Evolutionary conservation across 2,797 vertebrate species (phyloP), one percentile per base, ranked within the genome.

Genomic region (Chromis chromis): DNA sequence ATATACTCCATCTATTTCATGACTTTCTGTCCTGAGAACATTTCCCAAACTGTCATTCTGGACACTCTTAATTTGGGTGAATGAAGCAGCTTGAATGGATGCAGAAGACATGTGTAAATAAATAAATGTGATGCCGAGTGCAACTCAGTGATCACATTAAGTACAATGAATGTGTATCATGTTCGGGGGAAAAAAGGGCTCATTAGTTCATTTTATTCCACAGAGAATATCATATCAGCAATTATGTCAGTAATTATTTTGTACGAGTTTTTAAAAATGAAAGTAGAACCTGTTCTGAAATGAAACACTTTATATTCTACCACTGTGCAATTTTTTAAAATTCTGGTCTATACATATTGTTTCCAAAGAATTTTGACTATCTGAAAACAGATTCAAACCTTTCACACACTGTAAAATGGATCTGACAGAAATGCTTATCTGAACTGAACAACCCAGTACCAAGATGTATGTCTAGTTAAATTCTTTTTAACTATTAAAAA

Each of bases 271-370:
- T 62, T 40, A 13, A 28, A 49, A 57, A 10, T 2, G 5, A 72
- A 74, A 68, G n/a, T 49, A 28, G 70, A 66, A 46, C 31, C 44
- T 58, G 24, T 49, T 59, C 13, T 19, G 63, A 65, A 25, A 56
- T 22, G 33, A 76, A 74, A 44, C 42, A 73, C 70, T 69, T 70
- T 73, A 62, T 59, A 62, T 61, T 53, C 24, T 52, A 31, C 69
- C 60, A 52, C 22, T 36, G 67, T 84, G 80, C 70, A 68, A 70
- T 82, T 27, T 16, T 42, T 27, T n/a, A n/a, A n/a, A n/a, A n/a
- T 60, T 48, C 6, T 44, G 48, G 6, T 55, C 22, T 50, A 6
- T 61, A 54, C 6, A 57, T 59, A 10, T 52, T 36, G 17, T 44
- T 50, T 70, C 4, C 8, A 19, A 40, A 54, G 21, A 6, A 57